Percentiles rank a stretch among this genome's conserved stretches.
Evolutionary conservation across 1,140 invertebrate species (phyloP).

Genomic region (Solen grandis): DNA sequence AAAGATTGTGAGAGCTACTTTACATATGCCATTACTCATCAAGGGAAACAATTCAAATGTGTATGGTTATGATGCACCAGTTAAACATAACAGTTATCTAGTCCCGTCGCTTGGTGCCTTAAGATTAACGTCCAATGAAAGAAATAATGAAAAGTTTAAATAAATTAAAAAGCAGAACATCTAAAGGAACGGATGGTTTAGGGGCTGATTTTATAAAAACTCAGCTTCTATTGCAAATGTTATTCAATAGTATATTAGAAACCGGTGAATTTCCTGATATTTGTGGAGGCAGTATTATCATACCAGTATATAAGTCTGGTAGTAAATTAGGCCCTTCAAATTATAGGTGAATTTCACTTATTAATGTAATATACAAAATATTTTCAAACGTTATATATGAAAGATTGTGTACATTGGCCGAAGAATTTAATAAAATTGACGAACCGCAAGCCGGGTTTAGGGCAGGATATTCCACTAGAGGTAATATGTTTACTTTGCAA

Average conservation of each 20-base stretch:
- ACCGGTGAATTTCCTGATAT: neutral
- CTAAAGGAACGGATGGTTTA: neutral
- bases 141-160: neutral
- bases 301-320: neutral
- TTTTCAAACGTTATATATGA: constrained; percentile 17
- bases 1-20: too few relatives aligned
- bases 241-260: neutral
- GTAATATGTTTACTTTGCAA: constrained; percentile 18
- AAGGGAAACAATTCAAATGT: too few relatives aligned
- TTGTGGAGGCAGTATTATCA: neutral
- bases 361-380: constrained; percentile 18
- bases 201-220: neutral
- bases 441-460: constrained; percentile 5
- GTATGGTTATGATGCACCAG: too few relatives aligned
- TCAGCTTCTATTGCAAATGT: neutral
- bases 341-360: neutral
- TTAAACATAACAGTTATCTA: too few relatives aligned
- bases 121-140: neutral
- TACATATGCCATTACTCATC: too few relatives aligned
- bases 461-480: neutral
- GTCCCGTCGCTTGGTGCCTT: too few relatives aligned
- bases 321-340: neutral
- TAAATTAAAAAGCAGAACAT: neutral
- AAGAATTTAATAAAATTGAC: neutral
- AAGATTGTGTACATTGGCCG: neutral